phyloP scores from a whole-genome alignment of 2,888 invertebrate species.

The Drosophila formosana region DNA sequence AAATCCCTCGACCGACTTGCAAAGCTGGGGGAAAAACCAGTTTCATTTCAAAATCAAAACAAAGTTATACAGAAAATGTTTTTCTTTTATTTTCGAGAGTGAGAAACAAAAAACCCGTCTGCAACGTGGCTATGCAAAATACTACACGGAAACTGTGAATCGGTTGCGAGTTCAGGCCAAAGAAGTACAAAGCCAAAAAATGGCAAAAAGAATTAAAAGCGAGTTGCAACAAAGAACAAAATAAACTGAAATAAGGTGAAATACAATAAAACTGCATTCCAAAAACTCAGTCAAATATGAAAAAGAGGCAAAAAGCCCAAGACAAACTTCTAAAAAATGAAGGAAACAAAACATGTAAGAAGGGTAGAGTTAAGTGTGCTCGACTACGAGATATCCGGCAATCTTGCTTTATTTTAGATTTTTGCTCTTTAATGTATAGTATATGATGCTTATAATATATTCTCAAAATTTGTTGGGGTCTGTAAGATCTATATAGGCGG shows the following conservation, averaged over 20 bases:
- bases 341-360: background rate
- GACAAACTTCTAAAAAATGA: constrained; percentile 71
- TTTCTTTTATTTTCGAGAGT: constrained; percentile 20
- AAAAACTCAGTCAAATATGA: constrained; percentile 75
- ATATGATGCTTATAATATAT: too few relatives aligned
- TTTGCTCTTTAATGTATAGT: too few relatives aligned
- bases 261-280: constrained; percentile 70
- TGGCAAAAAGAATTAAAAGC: constrained; percentile 27
- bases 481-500: too few relatives aligned
- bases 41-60: constrained; percentile 66
- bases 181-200: constrained; percentile 15
- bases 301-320: constrained; percentile 47
- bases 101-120: constrained; percentile 39
- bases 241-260: constrained; percentile 58
- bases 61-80: constrained; percentile 50
- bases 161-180: constrained; percentile 26
- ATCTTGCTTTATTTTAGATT: too few relatives aligned
- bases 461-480: too few relatives aligned
- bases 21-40: constrained; percentile 44
- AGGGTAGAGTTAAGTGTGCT: background rate
- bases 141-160: constrained; percentile 70
- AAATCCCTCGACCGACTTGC: constrained; percentile 23
- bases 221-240: constrained; percentile 30
- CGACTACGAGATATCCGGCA: background rate
- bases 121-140: constrained; percentile 57